Base-by-base conservation (phyloP, 2,888 invertebrate species). In the Podotricha telesiphe region DNA sequence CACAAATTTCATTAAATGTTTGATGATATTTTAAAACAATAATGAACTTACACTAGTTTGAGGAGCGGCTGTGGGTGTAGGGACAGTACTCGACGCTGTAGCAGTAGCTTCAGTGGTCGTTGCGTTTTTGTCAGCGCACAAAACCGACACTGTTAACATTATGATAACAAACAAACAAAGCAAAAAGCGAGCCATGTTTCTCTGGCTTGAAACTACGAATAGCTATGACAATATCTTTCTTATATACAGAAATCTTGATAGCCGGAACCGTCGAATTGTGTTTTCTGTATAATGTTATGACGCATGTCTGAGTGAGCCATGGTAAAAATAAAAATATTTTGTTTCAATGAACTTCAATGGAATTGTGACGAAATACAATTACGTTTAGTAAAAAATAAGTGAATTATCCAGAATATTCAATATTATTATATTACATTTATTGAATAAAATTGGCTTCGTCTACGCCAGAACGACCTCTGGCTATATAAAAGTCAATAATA, bases 211-310 rank as follows among this genome's bases (percentile, higher is more conserved):
- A 34, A 62, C 69, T 55, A 73, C 67, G 53, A 58, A 45, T 15
- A 58, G 70, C 50, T 68, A 69, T 64, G 64, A 66, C 71, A 67
- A 62, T 40, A 67, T 69, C 68, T 74, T 71, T 64, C 73, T 70
- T 77, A 74, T 77, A 79, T 78, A 78, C 73, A 67, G 56, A 64
- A n/a, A 61, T 65, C 66, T 70, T 74, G 70, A 78, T 72, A 67
- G 40, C 74, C 76, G 74, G 72, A 75, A 75, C 76, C 58, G 28
- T 40, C 37, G 56, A 51, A 69, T 76, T 75, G 71, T 75, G 42
- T 47, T 42, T 45, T 63, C 56, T 65, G 59, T 68, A 68, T 68
- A 63, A 63, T 40, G 34, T 17, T 64, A 58, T 67, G 65, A 67
- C 51, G 53, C 22, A 40, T 51, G n/a, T 55, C n/a, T 55, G 34